Evolutionary conservation across 53 echinoderm and acorn worm species (phyloP), one percentile per base, ranked within the genome.

Genomic region (Arbacia lixula): DNA sequence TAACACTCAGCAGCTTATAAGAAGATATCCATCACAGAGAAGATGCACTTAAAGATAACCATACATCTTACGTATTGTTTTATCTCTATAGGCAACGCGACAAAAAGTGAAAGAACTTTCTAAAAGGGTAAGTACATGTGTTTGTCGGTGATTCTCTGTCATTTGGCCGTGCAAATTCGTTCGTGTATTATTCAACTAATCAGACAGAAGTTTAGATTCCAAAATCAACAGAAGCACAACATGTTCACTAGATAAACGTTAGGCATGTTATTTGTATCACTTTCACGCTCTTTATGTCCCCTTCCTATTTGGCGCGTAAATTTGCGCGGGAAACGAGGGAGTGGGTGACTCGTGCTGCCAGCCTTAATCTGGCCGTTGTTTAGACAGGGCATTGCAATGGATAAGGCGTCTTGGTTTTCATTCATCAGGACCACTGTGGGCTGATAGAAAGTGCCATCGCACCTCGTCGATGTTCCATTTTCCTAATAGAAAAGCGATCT

Each of bases 391-490:
- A 77, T 77, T 37, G 78, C 78, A 77, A 77, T 77, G 78, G 78
- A 57, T 77, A 58, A 36, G 37, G 58, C 78, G 24, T 56, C 78
- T 77, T 77, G 78, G 78, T 77, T 77, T 77, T 77, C 78, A 77
- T 77, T 77, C 78, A 77, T 77, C 78, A 77, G 36, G 4, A 60
- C 19, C 28, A 39, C 78, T 32, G 40, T 77, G 36, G 58, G 49
- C 27, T 33, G 60, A 77, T 77, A 77, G 78, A 77, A 58, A 77
- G 78, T 60, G 78, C 78, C 78, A 58, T 77, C 55, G 39, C 78
- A 58, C 27, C 58, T 36, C 86, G 83, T 86, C 86, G 83, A 90
- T 83, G 84, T 90, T 86, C 90, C 73, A 86, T 90, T 90, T 90
- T 83, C 55, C 65, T 90, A 83, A 86, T 86, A 86, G 84, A 74